Evolutionary conservation across 2,113 vertebrate species (phyloP), one percentile per base, ranked within the genome.

Genomic region (Cebidichthys violaceus): DNA sequence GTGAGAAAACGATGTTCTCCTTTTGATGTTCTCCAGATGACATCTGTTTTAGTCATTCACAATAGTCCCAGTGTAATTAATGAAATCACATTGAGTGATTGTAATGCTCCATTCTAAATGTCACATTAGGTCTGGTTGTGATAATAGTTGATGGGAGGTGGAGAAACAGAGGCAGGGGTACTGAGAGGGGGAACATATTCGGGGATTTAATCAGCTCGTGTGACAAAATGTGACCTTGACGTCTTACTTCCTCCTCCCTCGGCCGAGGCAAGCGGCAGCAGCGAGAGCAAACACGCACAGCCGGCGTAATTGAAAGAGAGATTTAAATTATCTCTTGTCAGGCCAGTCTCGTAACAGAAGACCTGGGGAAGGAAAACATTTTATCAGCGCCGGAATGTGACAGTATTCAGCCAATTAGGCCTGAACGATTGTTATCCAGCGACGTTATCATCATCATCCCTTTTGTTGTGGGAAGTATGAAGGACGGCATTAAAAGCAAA

Each of bases 181-280:
- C 54, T 61, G 69, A 24, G 73, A 72, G 18, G 17, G 59, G 39
- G 76, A 64, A 65, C 71, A 73, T 81, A 89, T 92, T 82, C 85
- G 27, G 82, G 68, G 70, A 86, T 89, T 89, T 91, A 93, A 94
- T 92, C 90, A 91, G 89, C 89, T 76, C 79, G 81, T 67, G 65
- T 82, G 87, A 88, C 79, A 78, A 84, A 90, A 83, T 79, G 73
- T 88, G 83, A 93, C 86, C 89, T 93, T 92, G 85, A 90, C 84
- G 52, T 81, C 80, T 88, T 45, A 75, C 33, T 86, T 81, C 82
- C 79, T 69, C 57, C 15, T 43, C 52, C 55, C 68, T 71, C 27
- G 55, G 83, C 80, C 70, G 75, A 73, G 64, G 43, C 79, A 64
- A 54, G 66, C 69, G 24, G 55, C 57, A 61, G 61, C 77, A 75